Evolutionary conservation across 2,797 vertebrate species (phyloP).

Genomic region (Salarias fasciatus): DNA sequence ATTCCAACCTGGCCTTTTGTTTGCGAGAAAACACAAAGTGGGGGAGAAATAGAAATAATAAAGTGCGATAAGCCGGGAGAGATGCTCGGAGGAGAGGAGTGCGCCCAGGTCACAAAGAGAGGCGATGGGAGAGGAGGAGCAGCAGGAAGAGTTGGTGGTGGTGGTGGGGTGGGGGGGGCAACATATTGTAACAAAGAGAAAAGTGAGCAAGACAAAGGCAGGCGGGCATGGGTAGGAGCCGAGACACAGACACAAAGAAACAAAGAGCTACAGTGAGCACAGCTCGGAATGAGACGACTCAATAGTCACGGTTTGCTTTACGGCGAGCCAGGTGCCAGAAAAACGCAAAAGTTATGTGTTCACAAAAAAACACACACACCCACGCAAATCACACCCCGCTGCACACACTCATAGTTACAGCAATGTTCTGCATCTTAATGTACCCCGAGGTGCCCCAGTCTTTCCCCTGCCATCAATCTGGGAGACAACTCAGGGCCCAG

Average conservation of each 20-base stretch:
- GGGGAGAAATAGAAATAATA: conserved; percentile 61
- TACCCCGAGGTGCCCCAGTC: conserved; percentile 63
- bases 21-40: conserved; percentile 53
- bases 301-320: conserved; percentile 41
- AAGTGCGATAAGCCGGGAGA: conserved; percentile 71
- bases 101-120: conserved; percentile 64
- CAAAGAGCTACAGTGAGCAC: conserved; percentile 56
- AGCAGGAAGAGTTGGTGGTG: conserved; percentile 43
- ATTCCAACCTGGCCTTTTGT: conserved; percentile 67
- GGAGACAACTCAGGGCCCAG: conserved; percentile 67
- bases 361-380: conserved; percentile 24
- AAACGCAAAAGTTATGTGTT: conserved; percentile 28
- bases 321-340: conserved; percentile 38
- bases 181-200: conserved; percentile 61
- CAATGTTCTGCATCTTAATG: conserved; percentile 69
- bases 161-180: conserved; percentile 57
- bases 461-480: conserved; percentile 75
- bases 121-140: conserved; percentile 29
- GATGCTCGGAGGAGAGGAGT: conserved; percentile 47
- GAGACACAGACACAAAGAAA: conserved; percentile 75
- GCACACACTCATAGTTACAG: conserved; percentile 44
- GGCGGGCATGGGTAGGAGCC: conserved; percentile 38
- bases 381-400: conserved; percentile 7
- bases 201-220: conserved; percentile 70
- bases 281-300: conserved; percentile 34